Base-by-base conservation (phyloP, 1,140 invertebrate genomes). In the Leptoteleia sp. region DNA sequence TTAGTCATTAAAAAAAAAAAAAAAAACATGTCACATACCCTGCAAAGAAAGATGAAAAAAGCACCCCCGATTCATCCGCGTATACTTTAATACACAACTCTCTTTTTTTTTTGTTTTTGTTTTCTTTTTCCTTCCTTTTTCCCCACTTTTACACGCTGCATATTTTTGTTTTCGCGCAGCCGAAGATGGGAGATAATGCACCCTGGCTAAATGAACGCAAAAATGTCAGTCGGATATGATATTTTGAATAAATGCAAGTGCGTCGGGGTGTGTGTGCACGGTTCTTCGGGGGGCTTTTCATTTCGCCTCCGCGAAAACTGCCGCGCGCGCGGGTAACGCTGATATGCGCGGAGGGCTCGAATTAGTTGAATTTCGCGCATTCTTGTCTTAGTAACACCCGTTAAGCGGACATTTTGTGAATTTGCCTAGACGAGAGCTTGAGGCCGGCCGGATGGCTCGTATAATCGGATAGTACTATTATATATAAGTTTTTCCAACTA, bases 301-400 rank as follows among this genome's bases (percentile, higher is more conserved):
- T 78, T 78, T 67, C 54, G 61, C 67, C 54, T 67, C n/a, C 42
- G 35, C 59, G 37, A 45, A 38, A 62, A 42, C 57, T 12, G 27
- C 57, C 48, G 47, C 19, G 55, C 61, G 59, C 45, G 43, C 52
- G 38, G 52, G 67, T 71, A 78, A 71, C 67, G 64, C 67, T 72
- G 67, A 72, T 78, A 72, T 67, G 67, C 67, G 75, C 75, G 52
- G 72, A 78, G 57, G 52, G 67, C 64, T 62, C 47, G 73, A 68
- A 73, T 73, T 79, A 68, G 68, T 79, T 68, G 68, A 57, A 72
- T 73, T 79, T 78, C 38, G 76, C 67, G 76, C 76, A 78, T 78
- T 78, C 76, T 78, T 78, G 67, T 78, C 67, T 78, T 78, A 78
- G 76, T 72, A 64, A 52, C 76, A 78, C 22, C 42, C 67, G 61